Evolutionary conservation across 2,113 vertebrate species (phyloP).

Genomic region (Helogale parvula): DNA sequence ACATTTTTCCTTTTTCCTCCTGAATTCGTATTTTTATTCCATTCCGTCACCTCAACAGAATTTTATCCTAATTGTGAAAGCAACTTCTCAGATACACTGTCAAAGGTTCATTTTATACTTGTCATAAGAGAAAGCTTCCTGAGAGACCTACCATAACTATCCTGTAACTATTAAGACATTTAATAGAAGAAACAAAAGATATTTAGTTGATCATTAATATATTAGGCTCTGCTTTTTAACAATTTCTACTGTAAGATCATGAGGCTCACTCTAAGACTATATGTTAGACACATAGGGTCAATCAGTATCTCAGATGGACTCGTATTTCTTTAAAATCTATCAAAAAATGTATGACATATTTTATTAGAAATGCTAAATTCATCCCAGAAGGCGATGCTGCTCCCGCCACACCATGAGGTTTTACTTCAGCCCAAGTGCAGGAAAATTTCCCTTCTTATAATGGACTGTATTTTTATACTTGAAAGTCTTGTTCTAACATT

Average conservation of each 20-base stretch:
- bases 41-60: not conserved
- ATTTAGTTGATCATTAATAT: not conserved
- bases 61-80: not conserved
- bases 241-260: not conserved
- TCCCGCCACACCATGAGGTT: not conserved
- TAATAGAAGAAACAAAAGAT: not conserved
- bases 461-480: not conserved
- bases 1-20: not conserved
- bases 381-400: not conserved
- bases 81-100: not conserved
- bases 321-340: not conserved
- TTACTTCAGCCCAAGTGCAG: not conserved
- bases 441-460: not conserved
- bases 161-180: not conserved
- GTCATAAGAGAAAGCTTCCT: not conserved
- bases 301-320: not conserved
- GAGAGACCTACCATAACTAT: not conserved
- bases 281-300: not conserved
- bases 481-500: not conserved
- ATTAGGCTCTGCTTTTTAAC: not conserved
- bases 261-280: not conserved
- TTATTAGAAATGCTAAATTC: not conserved
- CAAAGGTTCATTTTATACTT: not conserved
- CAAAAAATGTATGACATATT: not conserved
- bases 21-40: not conserved